Percentiles rank a stretch among this genome's conserved stretches.
Evolutionary conservation across 2,797 vertebrate genomes (phyloP).

Genomic region (Streptopelia turtur): DNA sequence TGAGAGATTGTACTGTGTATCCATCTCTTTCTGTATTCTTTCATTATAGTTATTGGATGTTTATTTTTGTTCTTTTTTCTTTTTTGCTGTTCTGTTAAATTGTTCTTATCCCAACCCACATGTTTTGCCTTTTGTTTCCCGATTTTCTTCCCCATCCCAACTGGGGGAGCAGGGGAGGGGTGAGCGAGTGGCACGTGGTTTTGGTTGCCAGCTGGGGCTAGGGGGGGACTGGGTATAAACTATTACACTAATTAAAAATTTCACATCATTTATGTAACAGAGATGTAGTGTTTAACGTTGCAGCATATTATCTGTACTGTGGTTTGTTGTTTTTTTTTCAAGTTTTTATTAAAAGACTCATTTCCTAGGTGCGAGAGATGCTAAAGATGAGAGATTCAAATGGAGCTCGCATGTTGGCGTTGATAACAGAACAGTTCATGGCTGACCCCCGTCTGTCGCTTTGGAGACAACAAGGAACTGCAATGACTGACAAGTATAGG

Average conservation of each 20-base stretch:
- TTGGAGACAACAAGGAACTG: constrained; percentile 97
- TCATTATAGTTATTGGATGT: too few relatives aligned
- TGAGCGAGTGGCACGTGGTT: too few relatives aligned
- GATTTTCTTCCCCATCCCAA: too few relatives aligned
- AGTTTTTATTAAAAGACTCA: constrained; percentile 8
- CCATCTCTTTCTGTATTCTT: too few relatives aligned
- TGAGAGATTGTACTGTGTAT: too few relatives aligned
- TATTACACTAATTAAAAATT: not conserved
- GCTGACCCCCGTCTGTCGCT: constrained; percentile 93
- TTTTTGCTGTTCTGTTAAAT: too few relatives aligned
- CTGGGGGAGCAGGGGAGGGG: too few relatives aligned
- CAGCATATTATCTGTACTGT: not conserved
- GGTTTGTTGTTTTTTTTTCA: not conserved
- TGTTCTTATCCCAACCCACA: too few relatives aligned
- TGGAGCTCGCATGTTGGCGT: constrained; percentile 94
- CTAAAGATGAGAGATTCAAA: constrained; percentile 98
- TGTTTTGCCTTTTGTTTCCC: too few relatives aligned
- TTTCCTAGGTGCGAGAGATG: constrained; percentile 93
- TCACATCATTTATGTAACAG: not conserved
- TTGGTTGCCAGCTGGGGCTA: too few relatives aligned
- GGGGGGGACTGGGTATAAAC: too few relatives aligned
- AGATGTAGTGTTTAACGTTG: not conserved
- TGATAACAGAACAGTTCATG: constrained; percentile 99
- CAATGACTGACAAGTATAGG: constrained; percentile 95
- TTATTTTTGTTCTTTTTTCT: too few relatives aligned